A percentile compares a stretch with the other conserved stretches of the same genome.
phyloP scores from a whole-genome alignment of 2,113 vertebrate genomes.

The Epinephelus fuscoguttatus region DNA sequence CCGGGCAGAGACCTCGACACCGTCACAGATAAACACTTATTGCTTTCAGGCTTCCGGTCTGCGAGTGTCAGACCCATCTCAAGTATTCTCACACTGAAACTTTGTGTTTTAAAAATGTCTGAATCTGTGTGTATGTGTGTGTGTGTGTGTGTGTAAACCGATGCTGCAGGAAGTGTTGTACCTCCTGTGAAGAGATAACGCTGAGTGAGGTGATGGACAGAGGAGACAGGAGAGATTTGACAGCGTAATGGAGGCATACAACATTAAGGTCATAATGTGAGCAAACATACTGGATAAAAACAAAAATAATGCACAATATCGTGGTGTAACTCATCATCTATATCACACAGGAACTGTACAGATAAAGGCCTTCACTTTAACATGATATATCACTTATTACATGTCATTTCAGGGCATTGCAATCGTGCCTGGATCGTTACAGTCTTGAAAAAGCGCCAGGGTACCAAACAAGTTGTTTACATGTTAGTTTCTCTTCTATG shows the following conservation, averaged over 20 bases:
- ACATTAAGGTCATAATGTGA: slow-evolving; percentile 28
- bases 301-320: slow-evolving; percentile 4
- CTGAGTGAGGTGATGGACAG: background rate
- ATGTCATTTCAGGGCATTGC: background rate
- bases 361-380: slow-evolving; percentile 35
- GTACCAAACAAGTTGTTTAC: background rate
- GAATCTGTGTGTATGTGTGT: background rate
- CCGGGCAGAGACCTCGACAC: slow-evolving; percentile 43
- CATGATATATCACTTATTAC: background rate
- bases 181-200: background rate
- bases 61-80: slow-evolving; percentile 9
- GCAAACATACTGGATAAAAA: slow-evolving; percentile 17
- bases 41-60: slow-evolving; percentile 65
- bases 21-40: slow-evolving; percentile 76
- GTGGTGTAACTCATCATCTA: slow-evolving; percentile 1
- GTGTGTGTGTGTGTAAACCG: slow-evolving; percentile 26
- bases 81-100: slow-evolving; percentile 41
- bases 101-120: slow-evolving; percentile 10
- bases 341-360: slow-evolving; percentile 4
- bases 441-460: background rate
- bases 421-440: background rate
- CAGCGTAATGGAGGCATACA: background rate
- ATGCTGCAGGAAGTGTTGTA: slow-evolving; percentile 39
- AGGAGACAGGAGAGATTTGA: background rate
- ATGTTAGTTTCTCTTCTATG: background rate